A percentile compares a stretch with the other conserved stretches of the same genome.
phyloP scores from a whole-genome alignment of 64 coral and sea anemone genomes.

The Actinia equina region DNA sequence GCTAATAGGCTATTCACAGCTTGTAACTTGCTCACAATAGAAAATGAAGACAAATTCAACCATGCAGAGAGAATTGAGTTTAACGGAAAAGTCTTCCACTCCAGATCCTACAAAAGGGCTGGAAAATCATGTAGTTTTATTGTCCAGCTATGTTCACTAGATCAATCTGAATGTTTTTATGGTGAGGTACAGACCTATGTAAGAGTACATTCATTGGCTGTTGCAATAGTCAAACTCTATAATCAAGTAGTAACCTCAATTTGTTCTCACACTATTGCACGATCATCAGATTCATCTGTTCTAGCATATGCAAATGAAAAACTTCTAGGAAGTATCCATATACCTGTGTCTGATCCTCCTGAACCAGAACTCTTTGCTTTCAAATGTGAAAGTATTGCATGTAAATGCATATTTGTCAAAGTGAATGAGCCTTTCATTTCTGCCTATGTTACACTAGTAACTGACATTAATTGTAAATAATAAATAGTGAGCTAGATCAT shows the following conservation, averaged over 20 bases:
- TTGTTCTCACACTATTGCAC: slow-evolving; percentile 11
- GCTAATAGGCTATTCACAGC: neutral
- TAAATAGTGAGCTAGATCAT: neutral
- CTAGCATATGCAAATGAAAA: slow-evolving; percentile 22
- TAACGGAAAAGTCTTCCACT: slow-evolving; percentile 25
- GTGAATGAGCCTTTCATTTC: slow-evolving; percentile 21
- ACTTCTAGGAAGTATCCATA: slow-evolving; percentile 22
- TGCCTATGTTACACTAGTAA: too few relatives aligned
- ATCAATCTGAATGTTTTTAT: slow-evolving; percentile 15
- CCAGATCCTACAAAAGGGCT: slow-evolving; percentile 19
- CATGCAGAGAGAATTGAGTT: slow-evolving; percentile 21
- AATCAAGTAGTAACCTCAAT: slow-evolving; percentile 25
- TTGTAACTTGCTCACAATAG: neutral
- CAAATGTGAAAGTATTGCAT: slow-evolving; percentile 37
- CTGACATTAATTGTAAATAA: slow-evolving; percentile 45
- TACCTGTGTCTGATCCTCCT: slow-evolving; percentile 23
- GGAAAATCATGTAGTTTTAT: slow-evolving; percentile 41
- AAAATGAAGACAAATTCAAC: neutral
- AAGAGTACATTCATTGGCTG: neutral
- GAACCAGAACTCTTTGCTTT: slow-evolving; percentile 24
- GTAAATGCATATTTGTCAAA: slow-evolving; percentile 42
- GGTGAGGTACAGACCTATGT: slow-evolving; percentile 43
- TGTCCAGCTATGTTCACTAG: slow-evolving; percentile 17
- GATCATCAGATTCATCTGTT: neutral
- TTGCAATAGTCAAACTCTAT: slow-evolving; percentile 33